phyloP scores from a whole-genome alignment of 1,140 invertebrate species.

The Aphelenchoides fujianensis region DNA sequence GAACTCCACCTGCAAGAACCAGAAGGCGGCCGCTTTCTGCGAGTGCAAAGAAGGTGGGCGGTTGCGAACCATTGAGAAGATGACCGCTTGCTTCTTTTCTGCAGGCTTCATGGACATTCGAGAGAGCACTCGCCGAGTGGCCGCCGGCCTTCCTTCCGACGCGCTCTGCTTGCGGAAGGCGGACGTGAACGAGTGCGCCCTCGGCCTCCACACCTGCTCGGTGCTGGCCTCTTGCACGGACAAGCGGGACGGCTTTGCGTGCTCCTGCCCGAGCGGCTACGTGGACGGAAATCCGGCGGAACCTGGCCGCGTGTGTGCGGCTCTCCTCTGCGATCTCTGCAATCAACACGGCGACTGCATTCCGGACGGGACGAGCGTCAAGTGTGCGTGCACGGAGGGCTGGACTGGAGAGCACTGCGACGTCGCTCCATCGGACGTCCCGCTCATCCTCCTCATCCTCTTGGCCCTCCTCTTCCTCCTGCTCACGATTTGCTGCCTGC shows the following conservation, averaged over 20 bases:
- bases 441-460: conserved; percentile 53
- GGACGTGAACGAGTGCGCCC: conserved; percentile 57
- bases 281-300: conserved; percentile 57
- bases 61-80: conserved; percentile 13
- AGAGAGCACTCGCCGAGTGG: conserved; percentile 42
- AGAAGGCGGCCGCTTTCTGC: conserved; percentile 50
- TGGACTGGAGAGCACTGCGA: conserved; percentile 56
- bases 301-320: conserved; percentile 53
- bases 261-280: conserved; percentile 57
- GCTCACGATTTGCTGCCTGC: conserved; percentile 53
- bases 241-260: conserved; percentile 49
- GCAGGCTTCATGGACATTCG: conserved; percentile 58
- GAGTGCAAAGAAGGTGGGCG: background rate
- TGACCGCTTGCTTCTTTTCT: no score
- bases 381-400: conserved; percentile 58
- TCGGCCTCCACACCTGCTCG: conserved; percentile 60
- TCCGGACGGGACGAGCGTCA: conserved; percentile 50
- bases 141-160: conserved; percentile 50
- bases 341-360: conserved; percentile 59
- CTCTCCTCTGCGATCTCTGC: conserved; percentile 58
- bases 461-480: conserved; percentile 58
- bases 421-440: conserved; percentile 50
- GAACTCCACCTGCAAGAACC: conserved; percentile 60
- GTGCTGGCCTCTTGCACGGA: conserved; percentile 57
- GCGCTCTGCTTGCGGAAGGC: conserved; percentile 44